A percentile compares a stretch with the other conserved stretches of the same genome.
phyloP scores from a whole-genome alignment of 2,888 invertebrate genomes.

The Imbricaverruca yamaguchii region DNA sequence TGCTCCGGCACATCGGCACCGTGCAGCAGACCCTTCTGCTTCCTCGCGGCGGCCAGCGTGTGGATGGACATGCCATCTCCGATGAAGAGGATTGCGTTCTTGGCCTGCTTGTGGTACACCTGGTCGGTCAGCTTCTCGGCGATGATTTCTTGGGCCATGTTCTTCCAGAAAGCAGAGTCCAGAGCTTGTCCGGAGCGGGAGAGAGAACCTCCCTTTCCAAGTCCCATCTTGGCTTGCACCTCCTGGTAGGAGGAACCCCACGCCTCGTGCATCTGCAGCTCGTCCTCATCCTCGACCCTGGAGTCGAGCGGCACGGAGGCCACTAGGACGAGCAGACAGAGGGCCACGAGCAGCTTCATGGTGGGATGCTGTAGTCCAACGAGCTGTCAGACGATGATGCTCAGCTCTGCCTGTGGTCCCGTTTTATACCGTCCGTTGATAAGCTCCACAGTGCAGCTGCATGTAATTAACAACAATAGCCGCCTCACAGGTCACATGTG shows the following conservation, averaged over 20 bases:
- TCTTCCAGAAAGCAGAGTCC: neutral
- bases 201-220: neutral
- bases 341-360: neutral
- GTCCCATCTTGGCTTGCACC: neutral
- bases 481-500: neutral
- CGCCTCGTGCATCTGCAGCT: neutral
- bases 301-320: neutral
- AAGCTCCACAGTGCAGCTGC: neutral
- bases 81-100: conserved; percentile 1
- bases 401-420: neutral
- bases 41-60: neutral
- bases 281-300: neutral
- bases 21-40: neutral
- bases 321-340: neutral
- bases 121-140: too few relatives aligned
- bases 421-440: neutral
- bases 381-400: neutral
- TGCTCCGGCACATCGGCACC: conserved; percentile 5
- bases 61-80: conserved; percentile 8
- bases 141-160: neutral
- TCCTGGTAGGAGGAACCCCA: neutral
- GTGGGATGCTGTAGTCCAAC: neutral
- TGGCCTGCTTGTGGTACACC: neutral
- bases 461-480: neutral
- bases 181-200: neutral